Evolutionary conservation across 2,797 vertebrate genomes (phyloP).

Genomic region (Myripristis jacobus): DNA sequence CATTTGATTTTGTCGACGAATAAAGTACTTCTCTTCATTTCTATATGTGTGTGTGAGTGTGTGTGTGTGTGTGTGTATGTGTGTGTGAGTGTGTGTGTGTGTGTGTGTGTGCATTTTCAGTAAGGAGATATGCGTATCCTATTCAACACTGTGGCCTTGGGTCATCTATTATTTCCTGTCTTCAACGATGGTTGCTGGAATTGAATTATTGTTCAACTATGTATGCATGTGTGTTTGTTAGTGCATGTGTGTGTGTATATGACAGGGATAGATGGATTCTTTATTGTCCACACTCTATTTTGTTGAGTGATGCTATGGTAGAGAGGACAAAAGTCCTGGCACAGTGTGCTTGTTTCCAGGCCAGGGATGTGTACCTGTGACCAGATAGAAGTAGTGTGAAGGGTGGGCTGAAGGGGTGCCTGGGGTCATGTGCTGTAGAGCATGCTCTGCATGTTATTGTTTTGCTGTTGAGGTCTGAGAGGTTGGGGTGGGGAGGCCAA

Average conservation of each 20-base stretch:
- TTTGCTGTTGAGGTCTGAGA: no score
- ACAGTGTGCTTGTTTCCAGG: no score
- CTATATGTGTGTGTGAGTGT: conserved; percentile 31
- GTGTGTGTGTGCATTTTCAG: conserved; percentile 22
- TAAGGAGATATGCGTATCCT: conserved; percentile 53
- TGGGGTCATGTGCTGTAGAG: no score
- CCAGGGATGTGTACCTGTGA: no score
- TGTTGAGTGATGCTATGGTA: no score
- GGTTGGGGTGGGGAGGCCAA: no score
- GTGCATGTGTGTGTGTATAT: not conserved
- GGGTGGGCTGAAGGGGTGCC: no score
- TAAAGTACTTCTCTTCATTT: conserved; percentile 55
- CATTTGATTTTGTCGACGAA: conserved; percentile 72
- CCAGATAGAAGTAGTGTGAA: no score
- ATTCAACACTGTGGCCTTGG: conserved; percentile 50
- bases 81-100: conserved; percentile 27
- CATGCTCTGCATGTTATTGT: no score
- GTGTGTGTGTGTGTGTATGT: conserved; percentile 21
- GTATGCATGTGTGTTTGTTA: conserved; percentile 16
- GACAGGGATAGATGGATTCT: no score
- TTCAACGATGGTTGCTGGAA: conserved; percentile 55
- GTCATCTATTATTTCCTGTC: conserved; percentile 67
- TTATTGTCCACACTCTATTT: no score
- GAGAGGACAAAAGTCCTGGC: no score
- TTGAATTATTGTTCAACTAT: conserved; percentile 49